A percentile compares a stretch with the other conserved stretches of the same genome.
Conservation (phyloP, 2,888 invertebrate genomes). For the Smittia sp. region DNA sequence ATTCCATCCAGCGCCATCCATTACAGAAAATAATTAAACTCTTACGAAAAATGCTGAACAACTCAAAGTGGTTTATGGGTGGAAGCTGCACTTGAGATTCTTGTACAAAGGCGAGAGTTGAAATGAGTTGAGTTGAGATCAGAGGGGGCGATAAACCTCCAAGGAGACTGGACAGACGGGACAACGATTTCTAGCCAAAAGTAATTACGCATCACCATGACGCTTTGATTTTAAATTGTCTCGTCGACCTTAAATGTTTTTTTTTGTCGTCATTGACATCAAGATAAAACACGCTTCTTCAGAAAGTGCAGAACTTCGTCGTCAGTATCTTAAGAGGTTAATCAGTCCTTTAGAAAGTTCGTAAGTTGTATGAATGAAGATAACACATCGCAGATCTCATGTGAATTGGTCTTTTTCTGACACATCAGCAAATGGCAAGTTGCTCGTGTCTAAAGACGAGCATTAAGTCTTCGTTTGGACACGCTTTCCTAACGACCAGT, state of each 20-base stretch:
- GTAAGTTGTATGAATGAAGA: neutral
- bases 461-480: neutral
- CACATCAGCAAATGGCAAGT: conserved; percentile 9
- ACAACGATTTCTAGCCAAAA: no score
- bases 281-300: neutral
- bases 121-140: no score
- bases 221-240: neutral
- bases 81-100: no score
- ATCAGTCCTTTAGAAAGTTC: conserved; percentile 1
- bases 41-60: no score
- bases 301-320: neutral
- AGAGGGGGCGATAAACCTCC: no score
- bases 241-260: neutral
- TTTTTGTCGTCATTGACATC: neutral
- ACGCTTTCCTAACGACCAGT: neutral
- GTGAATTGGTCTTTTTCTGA: neutral
- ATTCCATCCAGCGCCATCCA: neutral
- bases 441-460: neutral
- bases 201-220: no score
- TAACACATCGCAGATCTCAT: conserved; percentile 3
- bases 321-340: conserved; percentile 12
- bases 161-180: no score
- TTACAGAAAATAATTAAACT: neutral
- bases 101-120: no score
- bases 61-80: no score